A percentile compares a stretch with the other conserved stretches of the same genome.
Conservation (phyloP, 2,113 vertebrate genomes). For the Uria aalge region DNA sequence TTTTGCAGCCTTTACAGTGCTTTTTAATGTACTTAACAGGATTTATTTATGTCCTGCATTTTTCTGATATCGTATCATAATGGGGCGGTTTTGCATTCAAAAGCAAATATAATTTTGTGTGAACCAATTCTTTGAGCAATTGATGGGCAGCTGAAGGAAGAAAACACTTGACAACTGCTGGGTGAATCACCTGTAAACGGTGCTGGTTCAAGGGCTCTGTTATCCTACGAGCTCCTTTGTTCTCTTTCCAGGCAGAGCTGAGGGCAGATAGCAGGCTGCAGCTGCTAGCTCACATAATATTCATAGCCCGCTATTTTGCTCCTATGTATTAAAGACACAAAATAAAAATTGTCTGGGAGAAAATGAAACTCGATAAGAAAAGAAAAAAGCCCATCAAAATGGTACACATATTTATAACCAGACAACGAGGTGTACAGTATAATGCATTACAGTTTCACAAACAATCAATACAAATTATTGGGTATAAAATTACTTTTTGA, state of each 20-base stretch:
- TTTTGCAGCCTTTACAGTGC: background rate
- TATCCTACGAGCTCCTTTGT: background rate
- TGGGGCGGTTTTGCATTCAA: fast-evolving
- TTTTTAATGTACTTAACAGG: background rate
- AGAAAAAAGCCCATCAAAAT: slow-evolving; percentile 38
- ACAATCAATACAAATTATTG: slow-evolving; percentile 87
- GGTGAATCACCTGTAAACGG: background rate
- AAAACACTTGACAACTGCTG: background rate
- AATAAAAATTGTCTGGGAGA: slow-evolving; percentile 43
- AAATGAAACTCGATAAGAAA: slow-evolving; percentile 54
- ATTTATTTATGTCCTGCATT: background rate
- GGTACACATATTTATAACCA: slow-evolving; percentile 67
- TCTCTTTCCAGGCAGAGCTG: background rate
- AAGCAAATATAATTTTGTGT: background rate
- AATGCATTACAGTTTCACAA: slow-evolving; percentile 70
- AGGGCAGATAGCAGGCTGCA: background rate
- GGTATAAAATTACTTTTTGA: slow-evolving; percentile 93
- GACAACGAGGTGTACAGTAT: slow-evolving; percentile 64
- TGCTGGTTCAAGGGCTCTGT: background rate
- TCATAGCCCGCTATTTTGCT: background rate
- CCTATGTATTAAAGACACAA: background rate
- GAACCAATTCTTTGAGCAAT: background rate
- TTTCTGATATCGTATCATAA: background rate
- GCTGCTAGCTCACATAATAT: slow-evolving; percentile 29
- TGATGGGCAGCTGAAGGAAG: background rate